A percentile compares a stretch with the other conserved stretches of the same genome.
phyloP scores from a whole-genome alignment of 2,113 vertebrate genomes.

The Notothenia coriiceps region DNA sequence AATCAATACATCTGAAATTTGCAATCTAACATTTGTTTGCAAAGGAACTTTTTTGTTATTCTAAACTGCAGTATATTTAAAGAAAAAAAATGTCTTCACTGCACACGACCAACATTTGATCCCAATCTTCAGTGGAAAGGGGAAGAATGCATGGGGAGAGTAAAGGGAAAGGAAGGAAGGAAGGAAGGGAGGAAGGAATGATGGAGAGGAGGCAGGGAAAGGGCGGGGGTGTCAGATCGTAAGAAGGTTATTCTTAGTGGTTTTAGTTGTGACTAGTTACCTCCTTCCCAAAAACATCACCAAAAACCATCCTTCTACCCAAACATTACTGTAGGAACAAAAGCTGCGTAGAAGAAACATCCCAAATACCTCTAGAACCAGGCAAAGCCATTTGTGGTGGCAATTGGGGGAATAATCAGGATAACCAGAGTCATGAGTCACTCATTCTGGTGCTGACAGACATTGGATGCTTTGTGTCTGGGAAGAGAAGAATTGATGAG shows the following conservation, averaged over 20 bases:
- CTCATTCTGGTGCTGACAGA: conserved; percentile 52
- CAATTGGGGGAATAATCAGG: conserved; percentile 41
- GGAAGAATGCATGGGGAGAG: conserved; percentile 25
- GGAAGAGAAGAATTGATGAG: neutral
- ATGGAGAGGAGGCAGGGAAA: conserved; percentile 25
- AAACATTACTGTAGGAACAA: conserved; percentile 63
- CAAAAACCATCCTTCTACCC: conserved; percentile 27
- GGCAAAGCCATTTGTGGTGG: conserved; percentile 59
- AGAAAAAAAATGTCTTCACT: conserved; percentile 7
- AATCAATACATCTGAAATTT: neutral
- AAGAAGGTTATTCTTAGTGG: conserved; percentile 64
- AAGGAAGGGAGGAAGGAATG: conserved; percentile 27
- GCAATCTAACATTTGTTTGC: neutral
- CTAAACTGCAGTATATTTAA: neutral
- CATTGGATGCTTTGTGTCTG: conserved; percentile 21
- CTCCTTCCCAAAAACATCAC: neutral
- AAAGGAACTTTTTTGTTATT: neutral
- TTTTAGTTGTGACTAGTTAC: conserved; percentile 61
- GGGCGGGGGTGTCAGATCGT: conserved; percentile 32
- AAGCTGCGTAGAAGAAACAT: conserved; percentile 52
- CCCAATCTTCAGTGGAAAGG: conserved; percentile 36
- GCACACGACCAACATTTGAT: conserved; percentile 28
- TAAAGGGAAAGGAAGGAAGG: conserved; percentile 53
- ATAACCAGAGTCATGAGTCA: conserved; percentile 47
- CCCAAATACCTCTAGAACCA: conserved; percentile 63